Evolutionary conservation across 1,140 invertebrate species (phyloP), one percentile per base, ranked within the genome.

Genomic region (Periplaneta americana): DNA sequence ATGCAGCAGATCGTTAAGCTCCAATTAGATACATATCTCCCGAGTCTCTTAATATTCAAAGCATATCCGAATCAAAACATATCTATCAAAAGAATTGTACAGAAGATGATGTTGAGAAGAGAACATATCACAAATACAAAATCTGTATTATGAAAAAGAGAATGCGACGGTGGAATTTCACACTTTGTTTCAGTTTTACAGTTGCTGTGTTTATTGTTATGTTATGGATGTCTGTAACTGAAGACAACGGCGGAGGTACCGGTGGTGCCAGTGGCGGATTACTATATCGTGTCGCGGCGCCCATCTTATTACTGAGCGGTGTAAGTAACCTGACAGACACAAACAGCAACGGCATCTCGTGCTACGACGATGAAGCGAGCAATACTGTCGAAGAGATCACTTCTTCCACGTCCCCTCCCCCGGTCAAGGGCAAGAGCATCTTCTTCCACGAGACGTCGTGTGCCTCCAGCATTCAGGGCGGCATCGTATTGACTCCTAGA

Each of bases 371-470:
- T 11, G 48, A 66, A 66, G 48, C 0, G 6, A 66, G 48, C 22
- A 66, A 66, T 11, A 66, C 48, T 8, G 28, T 34, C 1, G 75
- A 34, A 0, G 75, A 77, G 31, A 37, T 34, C 13, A 34, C n/a
- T 6, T 37, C 75, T 3, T n/a, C 28, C 15, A 11, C 31, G 18
- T 37, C 28, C 13, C 75, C 75, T n/a, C 1, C 75, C 0, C 75
- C 75, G 31, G 8, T 31, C n/a, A 37, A 28, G 10, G 75, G 75
- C 2, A 77, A 77, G 75, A 79, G 74, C 37, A 78, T 81, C 9
- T 81, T 81, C 35, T 81, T 81, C n/a, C 81, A 78, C 35, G 81
- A 81, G 37, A 81, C 81, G 8, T 74, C 81, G 0, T 80, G 79
- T 48, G 28, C 34, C 0, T 74, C 8, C 37, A 80, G 66, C 37